phyloP scores from a whole-genome alignment of 2,113 vertebrate species.

The Hiodon alosoides region DNA sequence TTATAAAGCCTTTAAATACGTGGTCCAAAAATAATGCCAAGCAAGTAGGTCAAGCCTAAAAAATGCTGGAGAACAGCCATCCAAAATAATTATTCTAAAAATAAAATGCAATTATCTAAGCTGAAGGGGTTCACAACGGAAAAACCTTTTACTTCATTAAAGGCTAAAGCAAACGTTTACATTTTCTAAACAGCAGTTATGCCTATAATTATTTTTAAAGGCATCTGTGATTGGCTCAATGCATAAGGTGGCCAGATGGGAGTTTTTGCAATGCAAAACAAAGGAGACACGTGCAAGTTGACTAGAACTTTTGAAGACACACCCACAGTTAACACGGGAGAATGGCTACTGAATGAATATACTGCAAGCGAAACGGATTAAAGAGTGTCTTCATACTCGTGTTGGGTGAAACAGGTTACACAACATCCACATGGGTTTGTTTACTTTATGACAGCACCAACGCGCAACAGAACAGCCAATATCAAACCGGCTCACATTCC shows the following conservation, averaged over 20 bases:
- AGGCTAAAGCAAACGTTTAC: neutral
- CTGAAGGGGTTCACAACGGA: neutral
- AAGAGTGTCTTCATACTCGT: too few relatives aligned
- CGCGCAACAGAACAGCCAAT: neutral
- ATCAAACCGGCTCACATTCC: too few relatives aligned
- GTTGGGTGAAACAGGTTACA: neutral
- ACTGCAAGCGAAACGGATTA: too few relatives aligned
- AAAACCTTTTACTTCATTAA: neutral
- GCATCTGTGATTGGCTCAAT: neutral
- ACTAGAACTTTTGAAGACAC: neutral
- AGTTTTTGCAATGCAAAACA: neutral
- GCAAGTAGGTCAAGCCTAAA: neutral
- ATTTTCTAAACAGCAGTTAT: neutral
- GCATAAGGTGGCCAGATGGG: neutral
- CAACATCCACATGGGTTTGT: neutral
- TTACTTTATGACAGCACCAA: too few relatives aligned
- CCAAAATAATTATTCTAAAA: constrained; percentile 14
- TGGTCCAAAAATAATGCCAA: neutral
- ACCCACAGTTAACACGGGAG: too few relatives aligned
- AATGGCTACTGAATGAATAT: too few relatives aligned
- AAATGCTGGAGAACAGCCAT: neutral
- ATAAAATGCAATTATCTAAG: neutral
- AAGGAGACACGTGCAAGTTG: too few relatives aligned
- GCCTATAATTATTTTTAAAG: constrained; percentile 15
- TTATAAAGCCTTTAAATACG: neutral